Conservation (phyloP, 2,888 invertebrate species). For the Xanthia icteritia region DNA sequence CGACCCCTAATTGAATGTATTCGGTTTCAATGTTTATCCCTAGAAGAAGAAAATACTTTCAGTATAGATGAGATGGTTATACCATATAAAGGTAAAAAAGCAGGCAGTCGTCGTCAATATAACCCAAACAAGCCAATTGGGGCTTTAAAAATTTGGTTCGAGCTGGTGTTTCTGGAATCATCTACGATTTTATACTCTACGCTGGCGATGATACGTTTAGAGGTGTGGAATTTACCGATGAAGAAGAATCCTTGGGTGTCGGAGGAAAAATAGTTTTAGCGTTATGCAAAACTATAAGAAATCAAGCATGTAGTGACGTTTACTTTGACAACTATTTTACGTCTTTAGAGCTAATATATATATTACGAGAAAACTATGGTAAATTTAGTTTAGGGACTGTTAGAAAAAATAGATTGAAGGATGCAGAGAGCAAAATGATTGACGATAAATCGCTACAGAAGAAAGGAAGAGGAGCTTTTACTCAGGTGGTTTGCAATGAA, state of each 20-base stretch:
- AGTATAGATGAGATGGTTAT: slow-evolving; percentile 10
- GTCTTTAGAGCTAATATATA: slow-evolving; percentile 28
- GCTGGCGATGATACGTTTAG: slow-evolving; percentile 64
- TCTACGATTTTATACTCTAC: slow-evolving; percentile 70
- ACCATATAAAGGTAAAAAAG: slow-evolving; percentile 5
- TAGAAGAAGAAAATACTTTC: neutral
- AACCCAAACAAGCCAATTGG: slow-evolving; percentile 74
- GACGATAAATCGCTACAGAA: slow-evolving; percentile 41
- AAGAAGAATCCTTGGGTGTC: slow-evolving; percentile 1
- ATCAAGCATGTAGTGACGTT: neutral
- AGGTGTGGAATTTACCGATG: neutral
- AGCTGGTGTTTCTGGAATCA: slow-evolving; percentile 69
- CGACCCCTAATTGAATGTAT: neutral
- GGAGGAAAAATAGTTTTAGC: slow-evolving; percentile 1
- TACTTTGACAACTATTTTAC: slow-evolving; percentile 55
- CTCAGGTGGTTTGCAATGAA: slow-evolving; percentile 38
- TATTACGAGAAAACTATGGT: slow-evolving; percentile 30
- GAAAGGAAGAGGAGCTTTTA: slow-evolving; percentile 48
- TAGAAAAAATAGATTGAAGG: slow-evolving; percentile 50
- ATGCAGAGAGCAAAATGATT: slow-evolving; percentile 34
- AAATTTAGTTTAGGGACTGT: slow-evolving; percentile 49
- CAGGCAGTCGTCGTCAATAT: slow-evolving; percentile 65
- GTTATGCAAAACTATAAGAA: neutral
- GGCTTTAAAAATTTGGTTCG: slow-evolving; percentile 70
- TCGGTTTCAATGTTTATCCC: neutral